phyloP scores from a whole-genome alignment of 2,797 vertebrate species.

The Onychomys leucogaster region DNA sequence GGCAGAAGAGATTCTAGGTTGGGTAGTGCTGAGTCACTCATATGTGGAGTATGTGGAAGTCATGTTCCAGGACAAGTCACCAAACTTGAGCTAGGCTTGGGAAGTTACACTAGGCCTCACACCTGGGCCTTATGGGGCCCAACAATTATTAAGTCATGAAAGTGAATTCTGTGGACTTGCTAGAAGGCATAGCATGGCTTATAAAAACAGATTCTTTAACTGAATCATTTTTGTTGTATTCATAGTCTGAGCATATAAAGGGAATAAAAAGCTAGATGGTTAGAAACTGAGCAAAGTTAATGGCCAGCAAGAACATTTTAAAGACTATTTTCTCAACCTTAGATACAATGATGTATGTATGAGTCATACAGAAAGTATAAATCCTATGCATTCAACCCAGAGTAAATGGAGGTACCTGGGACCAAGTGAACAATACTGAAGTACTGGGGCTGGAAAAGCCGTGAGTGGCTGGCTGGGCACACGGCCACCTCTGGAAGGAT shows the following conservation, averaged over 20 bases:
- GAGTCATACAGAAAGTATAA: background rate
- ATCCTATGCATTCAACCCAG: background rate
- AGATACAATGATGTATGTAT: background rate
- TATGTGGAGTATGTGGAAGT: no score
- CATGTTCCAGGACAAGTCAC: no score
- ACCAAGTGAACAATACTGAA: background rate
- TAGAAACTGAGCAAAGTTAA: slow-evolving; percentile 7
- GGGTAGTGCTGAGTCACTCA: no score
- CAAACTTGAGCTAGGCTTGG: no score
- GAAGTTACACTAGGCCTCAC: no score
- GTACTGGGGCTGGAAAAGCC: background rate
- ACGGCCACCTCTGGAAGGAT: background rate
- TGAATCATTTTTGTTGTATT: background rate
- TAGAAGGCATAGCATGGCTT: background rate
- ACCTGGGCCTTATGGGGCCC: no score
- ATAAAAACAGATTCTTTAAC: slow-evolving; percentile 27
- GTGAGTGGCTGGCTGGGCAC: background rate
- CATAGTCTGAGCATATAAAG: background rate
- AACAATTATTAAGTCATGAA: background rate
- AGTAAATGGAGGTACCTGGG: background rate
- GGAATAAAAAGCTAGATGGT: background rate
- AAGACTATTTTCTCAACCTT: background rate
- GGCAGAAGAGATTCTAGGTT: no score
- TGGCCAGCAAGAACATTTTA: background rate
- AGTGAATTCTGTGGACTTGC: background rate